Conservation (phyloP, 1,140 invertebrate genomes). For the Nixonia krombeini region DNA sequence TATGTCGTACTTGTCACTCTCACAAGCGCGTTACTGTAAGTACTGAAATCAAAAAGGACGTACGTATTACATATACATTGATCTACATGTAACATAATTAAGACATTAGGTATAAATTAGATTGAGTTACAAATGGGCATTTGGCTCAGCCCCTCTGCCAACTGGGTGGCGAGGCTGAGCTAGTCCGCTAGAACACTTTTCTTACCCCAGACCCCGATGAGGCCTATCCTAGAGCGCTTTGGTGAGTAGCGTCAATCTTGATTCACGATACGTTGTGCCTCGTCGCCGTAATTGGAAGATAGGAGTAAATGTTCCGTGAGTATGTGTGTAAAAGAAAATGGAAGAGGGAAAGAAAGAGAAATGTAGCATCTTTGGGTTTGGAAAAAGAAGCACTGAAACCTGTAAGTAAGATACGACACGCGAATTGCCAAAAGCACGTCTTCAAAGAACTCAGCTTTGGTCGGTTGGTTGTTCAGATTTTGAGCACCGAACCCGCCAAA, state of each 20-base stretch:
- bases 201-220: constrained; percentile 55
- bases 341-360: too few relatives aligned
- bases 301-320: constrained; percentile 60
- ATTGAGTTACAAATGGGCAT: constrained; percentile 46
- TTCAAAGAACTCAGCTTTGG: not conserved
- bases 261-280: constrained; percentile 51
- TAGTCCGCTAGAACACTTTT: constrained; percentile 17
- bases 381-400: constrained; percentile 60
- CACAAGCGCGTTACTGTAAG: constrained; percentile 71
- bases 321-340: constrained; percentile 62
- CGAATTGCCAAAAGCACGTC: constrained; percentile 59
- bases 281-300: constrained; percentile 29
- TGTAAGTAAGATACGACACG: constrained; percentile 64
- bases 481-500: too few relatives aligned
- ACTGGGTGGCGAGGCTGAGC: constrained; percentile 51
- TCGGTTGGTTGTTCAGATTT: too few relatives aligned
- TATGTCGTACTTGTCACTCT: constrained; percentile 70
- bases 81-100: constrained; percentile 65
- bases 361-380: constrained; percentile 53
- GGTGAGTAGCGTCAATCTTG: constrained; percentile 68
- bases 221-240: constrained; percentile 54
- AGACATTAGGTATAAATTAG: constrained; percentile 62
- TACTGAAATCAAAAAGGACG: constrained; percentile 69
- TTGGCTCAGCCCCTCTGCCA: constrained; percentile 51
- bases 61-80: constrained; percentile 68